A percentile compares a stretch with the other conserved stretches of the same genome.
phyloP scores from a whole-genome alignment of 1,140 invertebrate species.

The Drosophila sucinea region DNA sequence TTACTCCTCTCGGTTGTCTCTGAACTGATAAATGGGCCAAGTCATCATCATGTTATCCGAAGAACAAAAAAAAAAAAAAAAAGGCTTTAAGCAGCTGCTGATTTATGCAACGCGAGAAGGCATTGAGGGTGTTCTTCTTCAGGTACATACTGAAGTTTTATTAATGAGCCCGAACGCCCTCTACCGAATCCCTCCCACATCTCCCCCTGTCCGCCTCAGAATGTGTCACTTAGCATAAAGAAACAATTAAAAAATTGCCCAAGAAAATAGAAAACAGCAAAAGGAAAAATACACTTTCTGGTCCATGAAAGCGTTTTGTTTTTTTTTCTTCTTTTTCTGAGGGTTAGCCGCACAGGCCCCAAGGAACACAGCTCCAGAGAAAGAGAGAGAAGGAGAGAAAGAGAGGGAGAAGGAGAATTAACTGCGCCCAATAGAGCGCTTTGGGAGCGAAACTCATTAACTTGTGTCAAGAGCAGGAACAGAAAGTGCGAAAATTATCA shows the following conservation, averaged over 20 bases:
- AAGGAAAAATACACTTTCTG: conserved; percentile 30
- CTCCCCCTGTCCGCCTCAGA: conserved; percentile 8
- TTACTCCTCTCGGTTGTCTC: conserved; percentile 18
- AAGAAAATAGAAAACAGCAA: conserved; percentile 72
- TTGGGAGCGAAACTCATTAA: conserved; percentile 79
- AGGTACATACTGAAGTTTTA: conserved; percentile 61
- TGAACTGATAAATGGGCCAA: conserved; percentile 45
- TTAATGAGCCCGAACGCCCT: conserved; percentile 47
- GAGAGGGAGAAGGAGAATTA: conserved; percentile 38
- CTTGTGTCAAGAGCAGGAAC: conserved; percentile 72
- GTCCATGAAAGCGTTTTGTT: conserved; percentile 3
- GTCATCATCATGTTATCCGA: conserved; percentile 44
- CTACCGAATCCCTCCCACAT: neutral
- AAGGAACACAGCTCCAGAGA: neutral
- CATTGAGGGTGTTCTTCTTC: conserved; percentile 20
- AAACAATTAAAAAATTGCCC: conserved; percentile 81
- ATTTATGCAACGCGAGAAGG: conserved; percentile 18
- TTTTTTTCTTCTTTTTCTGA: neutral
- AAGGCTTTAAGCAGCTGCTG: conserved; percentile 75
- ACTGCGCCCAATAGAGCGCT: conserved; percentile 76
- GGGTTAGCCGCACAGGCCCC: conserved; percentile 27
- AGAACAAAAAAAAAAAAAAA: conserved; percentile 11
- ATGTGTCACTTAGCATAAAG: conserved; percentile 79
- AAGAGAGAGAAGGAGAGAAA: conserved; percentile 28
- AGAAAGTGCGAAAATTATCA: conserved; percentile 34